These are phyloP conservation scores for Schlechtendalia chinensis DNA, from an alignment of 1,140 invertebrate species.

Conservation along the genomic window DNA sequence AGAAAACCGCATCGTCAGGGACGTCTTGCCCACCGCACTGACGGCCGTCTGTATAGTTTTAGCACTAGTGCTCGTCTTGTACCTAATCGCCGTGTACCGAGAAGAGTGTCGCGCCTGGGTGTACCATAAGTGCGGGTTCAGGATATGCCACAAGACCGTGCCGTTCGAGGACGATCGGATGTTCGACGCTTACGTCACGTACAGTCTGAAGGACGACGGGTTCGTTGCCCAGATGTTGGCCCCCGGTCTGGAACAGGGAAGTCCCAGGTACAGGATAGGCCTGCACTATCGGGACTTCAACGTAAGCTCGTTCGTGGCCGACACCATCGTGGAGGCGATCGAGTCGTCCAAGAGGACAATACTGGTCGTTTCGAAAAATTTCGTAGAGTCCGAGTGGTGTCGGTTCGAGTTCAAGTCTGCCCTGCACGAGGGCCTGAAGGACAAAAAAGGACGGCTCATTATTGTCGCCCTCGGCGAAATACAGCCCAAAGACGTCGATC, in stretches of 20 bases:
- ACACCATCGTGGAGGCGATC: conserved; percentile 86
- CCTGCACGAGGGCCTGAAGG: conserved; percentile 84
- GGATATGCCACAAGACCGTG: conserved; percentile 78
- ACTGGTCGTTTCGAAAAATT: conserved; percentile 86
- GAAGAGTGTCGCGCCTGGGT: conserved; percentile 82
- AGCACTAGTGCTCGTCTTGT: conserved; percentile 69
- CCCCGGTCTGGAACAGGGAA: conserved; percentile 71
- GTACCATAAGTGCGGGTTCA: conserved; percentile 78
- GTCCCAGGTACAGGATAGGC: conserved; percentile 70
- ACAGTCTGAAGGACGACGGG: conserved; percentile 84
- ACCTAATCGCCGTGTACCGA: conserved; percentile 75
- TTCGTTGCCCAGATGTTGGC: conserved; percentile 84
- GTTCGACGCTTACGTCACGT: conserved; percentile 88
- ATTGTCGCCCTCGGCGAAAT: conserved; percentile 82
- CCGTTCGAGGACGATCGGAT: conserved; percentile 73
- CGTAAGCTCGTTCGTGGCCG: conserved; percentile 78
- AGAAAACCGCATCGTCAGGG: conserved; percentile 73
- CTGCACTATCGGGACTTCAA: conserved; percentile 84
- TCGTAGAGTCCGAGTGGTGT: conserved; percentile 90
- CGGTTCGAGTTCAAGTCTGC: conserved; percentile 90
- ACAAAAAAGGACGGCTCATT: conserved; percentile 70
- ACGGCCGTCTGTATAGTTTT: conserved; percentile 73
- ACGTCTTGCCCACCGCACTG: conserved; percentile 73
- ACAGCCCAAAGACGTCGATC: conserved; percentile 80
- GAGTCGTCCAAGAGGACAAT: conserved; percentile 86